These are phyloP conservation scores for Cyphomyrus plagiostoma DNA, from an alignment of 2,113 vertebrate genomes.

Conservation along the genomic window DNA sequence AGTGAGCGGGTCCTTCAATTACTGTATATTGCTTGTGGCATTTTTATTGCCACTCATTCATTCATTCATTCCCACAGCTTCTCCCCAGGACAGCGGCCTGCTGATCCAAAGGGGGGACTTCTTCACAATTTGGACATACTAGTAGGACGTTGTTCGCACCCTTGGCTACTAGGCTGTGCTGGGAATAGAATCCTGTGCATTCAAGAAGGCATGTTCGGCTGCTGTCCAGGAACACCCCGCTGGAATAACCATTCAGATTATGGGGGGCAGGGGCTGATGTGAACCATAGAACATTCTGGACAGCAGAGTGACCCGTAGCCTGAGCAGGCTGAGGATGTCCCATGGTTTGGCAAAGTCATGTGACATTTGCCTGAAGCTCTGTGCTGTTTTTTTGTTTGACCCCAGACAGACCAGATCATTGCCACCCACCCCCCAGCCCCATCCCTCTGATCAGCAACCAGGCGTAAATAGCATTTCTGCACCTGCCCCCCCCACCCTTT, in stretches of 20 bases:
- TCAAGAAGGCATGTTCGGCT: neutral
- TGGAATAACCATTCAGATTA: neutral
- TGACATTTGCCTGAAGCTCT: neutral
- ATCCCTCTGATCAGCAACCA: neutral
- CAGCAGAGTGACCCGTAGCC: neutral
- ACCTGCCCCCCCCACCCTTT: neutral
- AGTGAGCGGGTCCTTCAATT: neutral
- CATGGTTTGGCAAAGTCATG: neutral
- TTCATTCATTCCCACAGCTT: neutral
- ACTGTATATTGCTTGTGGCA: constrained; percentile 3
- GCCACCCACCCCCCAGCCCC: neutral
- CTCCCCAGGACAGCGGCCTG: neutral
- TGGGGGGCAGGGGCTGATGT: neutral
- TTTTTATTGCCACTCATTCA: constrained; percentile 8
- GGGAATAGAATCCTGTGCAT: neutral
- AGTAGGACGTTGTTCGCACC: neutral
- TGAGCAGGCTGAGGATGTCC: neutral
- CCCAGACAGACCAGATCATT: neutral
- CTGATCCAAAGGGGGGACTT: neutral
- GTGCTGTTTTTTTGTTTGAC: neutral
- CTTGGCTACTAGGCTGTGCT: neutral
- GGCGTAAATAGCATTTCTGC: neutral
- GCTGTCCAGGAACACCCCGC: neutral
- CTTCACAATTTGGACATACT: neutral
- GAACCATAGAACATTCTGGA: neutral